Evolutionary conservation across 2,113 vertebrate genomes (phyloP), one percentile per base, ranked within the genome.

Genomic region (Numida meleagris): DNA sequence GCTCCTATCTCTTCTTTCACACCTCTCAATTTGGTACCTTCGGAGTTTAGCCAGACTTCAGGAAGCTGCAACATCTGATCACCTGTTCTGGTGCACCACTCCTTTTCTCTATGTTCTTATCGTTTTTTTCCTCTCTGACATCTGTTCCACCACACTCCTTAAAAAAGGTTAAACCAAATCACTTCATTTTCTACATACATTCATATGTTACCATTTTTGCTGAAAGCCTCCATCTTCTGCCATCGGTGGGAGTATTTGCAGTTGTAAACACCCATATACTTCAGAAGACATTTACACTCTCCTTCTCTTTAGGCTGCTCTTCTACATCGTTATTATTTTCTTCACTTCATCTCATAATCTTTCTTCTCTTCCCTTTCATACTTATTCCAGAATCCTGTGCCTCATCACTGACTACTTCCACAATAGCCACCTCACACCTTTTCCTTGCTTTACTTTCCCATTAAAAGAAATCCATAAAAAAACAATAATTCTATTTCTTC

Each of bases 381-480:
- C 63, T 66, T 21, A 53, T 27, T 45, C 51, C 55, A 31, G 19
- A 23, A 50, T 33, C 51, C 21, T 6, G 4, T 2, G 20, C 34
- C 13, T 62, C 33, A 33, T 51, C 27, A 46, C 0, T 4, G 5
- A 53, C 15, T 31, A 10, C 7, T 79, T 61, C 14, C 12, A 5
- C 53, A 57, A 8, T 21, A 50, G 18, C 12, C 36, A 7, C 10
- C 45, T 43, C 77, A 10, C 43, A 9, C 1, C 8, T 9, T 46
- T 5, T 24, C 31, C 65, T 18, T 33, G 5, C 4, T 74, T 20
- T 5, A 0, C 59, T 46, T 51, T 61, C 16, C 27, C 23, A 3
- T 61, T 67, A 23, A 18, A 45, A 66, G 31, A 78, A 29, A 77
- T 0, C 0, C 4, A 6, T 0, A 4, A 10, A 6, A 29, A 72